phyloP scores from a whole-genome alignment of 2,888 invertebrate species.

The Hylaea fasciaria region DNA sequence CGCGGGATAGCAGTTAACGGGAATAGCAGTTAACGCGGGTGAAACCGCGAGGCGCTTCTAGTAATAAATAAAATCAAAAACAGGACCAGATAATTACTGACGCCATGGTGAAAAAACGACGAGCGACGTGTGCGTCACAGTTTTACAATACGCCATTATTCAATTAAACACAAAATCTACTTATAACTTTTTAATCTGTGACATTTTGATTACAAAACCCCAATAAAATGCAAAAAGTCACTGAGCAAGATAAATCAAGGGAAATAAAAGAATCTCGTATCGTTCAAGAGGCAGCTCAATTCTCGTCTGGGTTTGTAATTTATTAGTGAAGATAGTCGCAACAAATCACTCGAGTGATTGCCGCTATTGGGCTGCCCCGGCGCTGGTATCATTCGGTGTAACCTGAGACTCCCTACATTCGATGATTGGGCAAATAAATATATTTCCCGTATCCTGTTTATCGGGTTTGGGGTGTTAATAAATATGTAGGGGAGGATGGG shows the following conservation, averaged over 20 bases:
- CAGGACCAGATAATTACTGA: too few relatives aligned
- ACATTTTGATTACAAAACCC: conserved; percentile 36
- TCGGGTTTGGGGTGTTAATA: conserved; percentile 83
- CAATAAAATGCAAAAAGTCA: conserved; percentile 59
- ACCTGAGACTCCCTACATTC: conserved; percentile 82
- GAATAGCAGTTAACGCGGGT: too few relatives aligned
- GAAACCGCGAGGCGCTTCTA: too few relatives aligned
- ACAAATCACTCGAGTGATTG: conserved; percentile 80
- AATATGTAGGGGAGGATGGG: conserved; percentile 78
- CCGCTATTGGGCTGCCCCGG: conserved; percentile 42
- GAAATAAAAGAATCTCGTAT: conserved; percentile 59
- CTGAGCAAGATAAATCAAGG: conserved; percentile 61
- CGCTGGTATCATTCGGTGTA: conserved; percentile 76
- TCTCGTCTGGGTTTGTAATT: conserved; percentile 77
- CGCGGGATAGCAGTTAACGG: too few relatives aligned
- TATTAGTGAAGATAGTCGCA: conserved; percentile 81
- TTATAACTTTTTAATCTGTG: conserved; percentile 23
- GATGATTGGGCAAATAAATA: conserved; percentile 85
- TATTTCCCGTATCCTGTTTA: conserved; percentile 84
- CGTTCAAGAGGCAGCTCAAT: conserved; percentile 78
- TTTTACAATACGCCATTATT: neutral
- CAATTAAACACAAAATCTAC: neutral
- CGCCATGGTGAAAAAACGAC: too few relatives aligned
- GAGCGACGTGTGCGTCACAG: neutral
- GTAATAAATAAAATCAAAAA: too few relatives aligned